Percentiles rank a stretch among this genome's conserved stretches.
These are phyloP conservation scores for Tetropium fuscum DNA, from an alignment of 2,888 invertebrate genomes.

Conservation along the genomic window DNA sequence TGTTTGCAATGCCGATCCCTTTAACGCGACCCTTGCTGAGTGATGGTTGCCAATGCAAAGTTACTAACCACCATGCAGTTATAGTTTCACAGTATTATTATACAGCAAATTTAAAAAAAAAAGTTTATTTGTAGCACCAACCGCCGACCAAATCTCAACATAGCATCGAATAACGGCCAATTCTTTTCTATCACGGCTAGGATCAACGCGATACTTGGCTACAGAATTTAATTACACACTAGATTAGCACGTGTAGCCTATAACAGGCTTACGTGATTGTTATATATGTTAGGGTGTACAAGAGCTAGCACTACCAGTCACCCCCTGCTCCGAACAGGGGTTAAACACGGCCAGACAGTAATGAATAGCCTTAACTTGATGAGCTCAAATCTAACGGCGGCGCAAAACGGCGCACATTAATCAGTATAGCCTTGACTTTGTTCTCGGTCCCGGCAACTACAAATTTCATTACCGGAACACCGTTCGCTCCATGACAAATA, in stretches of 20 bases:
- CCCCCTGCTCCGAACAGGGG: slow-evolving; percentile 38
- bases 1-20: no score
- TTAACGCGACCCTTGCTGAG: no score
- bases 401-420: slow-evolving; percentile 59
- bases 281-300: slow-evolving; percentile 44
- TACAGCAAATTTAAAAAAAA: no score
- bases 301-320: slow-evolving; percentile 40
- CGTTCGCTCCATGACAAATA: slow-evolving; percentile 50
- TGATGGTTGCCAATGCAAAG: no score
- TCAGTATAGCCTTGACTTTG: slow-evolving; percentile 56
- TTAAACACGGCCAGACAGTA: slow-evolving; percentile 56
- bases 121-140: no score
- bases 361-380: slow-evolving; percentile 60
- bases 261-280: slow-evolving; percentile 57
- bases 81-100: no score
- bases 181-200: slow-evolving; percentile 39
- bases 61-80: no score
- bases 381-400: slow-evolving; percentile 60
- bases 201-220: slow-evolving; percentile 49
- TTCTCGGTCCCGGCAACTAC: slow-evolving; percentile 42
- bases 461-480: slow-evolving; percentile 57
- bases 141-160: no score
- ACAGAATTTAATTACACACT: slow-evolving; percentile 55
- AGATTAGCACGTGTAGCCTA: slow-evolving; percentile 57
- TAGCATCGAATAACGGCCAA: no score